Evolutionary conservation across 2,113 vertebrate species (phyloP).

Genomic region (Cricetomys ansorgei): DNA sequence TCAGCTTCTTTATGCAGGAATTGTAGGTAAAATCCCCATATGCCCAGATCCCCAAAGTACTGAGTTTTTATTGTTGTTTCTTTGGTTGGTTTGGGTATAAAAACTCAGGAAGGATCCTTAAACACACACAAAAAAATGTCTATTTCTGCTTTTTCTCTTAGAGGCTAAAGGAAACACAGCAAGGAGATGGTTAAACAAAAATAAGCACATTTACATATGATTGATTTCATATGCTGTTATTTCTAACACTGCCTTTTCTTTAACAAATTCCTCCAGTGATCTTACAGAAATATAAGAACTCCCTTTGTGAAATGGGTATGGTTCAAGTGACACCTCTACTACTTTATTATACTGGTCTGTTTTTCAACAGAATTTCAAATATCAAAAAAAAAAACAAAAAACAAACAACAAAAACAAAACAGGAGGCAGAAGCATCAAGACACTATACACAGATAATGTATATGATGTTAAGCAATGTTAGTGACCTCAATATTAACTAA

Average conservation of each 20-base stretch:
- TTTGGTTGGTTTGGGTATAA: not conserved
- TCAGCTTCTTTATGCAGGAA: not conserved
- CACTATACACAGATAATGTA: slow-evolving; percentile 41
- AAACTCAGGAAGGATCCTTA: not conserved
- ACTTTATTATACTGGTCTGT: not conserved
- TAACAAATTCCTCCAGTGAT: not conserved
- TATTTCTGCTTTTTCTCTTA: slow-evolving; percentile 42
- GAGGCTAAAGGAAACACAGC: not conserved
- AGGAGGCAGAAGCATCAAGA: not conserved
- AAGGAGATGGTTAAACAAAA: not conserved
- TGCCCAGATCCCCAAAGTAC: not conserved
- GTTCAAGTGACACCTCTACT: not conserved
- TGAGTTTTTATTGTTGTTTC: not conserved
- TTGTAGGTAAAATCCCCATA: not conserved
- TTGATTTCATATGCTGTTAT: slow-evolving; percentile 28
- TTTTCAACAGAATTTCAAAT: slow-evolving; percentile 34
- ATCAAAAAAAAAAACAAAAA: slow-evolving; percentile 32
- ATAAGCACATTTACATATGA: slow-evolving; percentile 35
- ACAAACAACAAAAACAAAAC: slow-evolving; percentile 48
- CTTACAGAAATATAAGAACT: slow-evolving; percentile 34
- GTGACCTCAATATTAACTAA: slow-evolving; percentile 24
- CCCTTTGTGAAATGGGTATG: not conserved
- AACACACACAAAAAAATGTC: slow-evolving; percentile 27
- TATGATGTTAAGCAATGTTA: not conserved
- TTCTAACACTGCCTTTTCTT: slow-evolving; percentile 49